Conservation (phyloP, 2,888 invertebrate species). For the Lycia hirtaria region DNA sequence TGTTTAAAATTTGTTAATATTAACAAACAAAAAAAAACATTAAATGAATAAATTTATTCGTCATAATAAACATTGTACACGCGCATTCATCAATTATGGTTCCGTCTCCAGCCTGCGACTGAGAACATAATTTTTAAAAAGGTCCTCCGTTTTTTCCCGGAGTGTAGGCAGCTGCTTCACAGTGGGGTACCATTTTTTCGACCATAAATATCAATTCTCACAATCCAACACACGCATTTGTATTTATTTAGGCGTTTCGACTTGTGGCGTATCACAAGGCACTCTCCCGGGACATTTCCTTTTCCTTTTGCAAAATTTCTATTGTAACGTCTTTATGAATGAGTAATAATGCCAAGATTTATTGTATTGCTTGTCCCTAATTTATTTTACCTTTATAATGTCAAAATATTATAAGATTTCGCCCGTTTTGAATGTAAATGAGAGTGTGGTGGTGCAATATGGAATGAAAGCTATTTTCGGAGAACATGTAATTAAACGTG, state of each 20-base stretch:
- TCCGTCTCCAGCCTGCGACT: constrained; percentile 48
- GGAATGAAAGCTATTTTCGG: constrained; percentile 17
- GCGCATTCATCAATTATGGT: constrained; percentile 49
- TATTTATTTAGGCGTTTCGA: constrained; percentile 77
- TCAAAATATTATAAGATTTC: constrained; percentile 37
- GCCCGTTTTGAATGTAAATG: constrained; percentile 25
- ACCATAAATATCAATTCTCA: constrained; percentile 83
- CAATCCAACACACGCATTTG: constrained; percentile 77
- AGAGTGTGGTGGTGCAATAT: constrained; percentile 23
- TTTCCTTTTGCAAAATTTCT: constrained; percentile 64
- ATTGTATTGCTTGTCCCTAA: constrained; percentile 43
- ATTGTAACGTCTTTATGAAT: constrained; percentile 55
- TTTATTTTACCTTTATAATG: constrained; percentile 37
- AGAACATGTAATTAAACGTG: constrained; percentile 15
- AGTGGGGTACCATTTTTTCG: constrained; percentile 75
- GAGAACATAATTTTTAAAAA: constrained; percentile 55
- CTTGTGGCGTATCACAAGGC: constrained; percentile 60
- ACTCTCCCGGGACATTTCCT: constrained; percentile 64
- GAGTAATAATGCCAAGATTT: constrained; percentile 55
- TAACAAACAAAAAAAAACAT: too few species aligned
- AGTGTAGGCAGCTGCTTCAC: constrained; percentile 66
- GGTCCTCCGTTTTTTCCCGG: constrained; percentile 58
- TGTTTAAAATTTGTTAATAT: too few species aligned
- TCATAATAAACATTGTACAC: constrained; percentile 48
- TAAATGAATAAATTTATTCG: constrained; percentile 46